Percentiles rank a stretch among this genome's conserved stretches.
Conservation (phyloP, 2,888 invertebrate species). For the Patella pellucida region DNA sequence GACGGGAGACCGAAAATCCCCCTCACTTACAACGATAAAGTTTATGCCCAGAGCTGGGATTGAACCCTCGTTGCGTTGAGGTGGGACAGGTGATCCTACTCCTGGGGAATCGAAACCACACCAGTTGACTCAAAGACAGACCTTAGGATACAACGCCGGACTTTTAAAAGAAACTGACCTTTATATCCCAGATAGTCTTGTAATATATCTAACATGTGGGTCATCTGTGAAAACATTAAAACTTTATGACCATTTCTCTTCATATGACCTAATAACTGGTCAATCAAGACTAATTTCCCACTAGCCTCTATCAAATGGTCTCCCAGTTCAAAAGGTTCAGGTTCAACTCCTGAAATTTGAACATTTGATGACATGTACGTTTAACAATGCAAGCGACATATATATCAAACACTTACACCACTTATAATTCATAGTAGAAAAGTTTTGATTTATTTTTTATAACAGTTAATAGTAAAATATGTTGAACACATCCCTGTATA, state of each 20-base stretch:
- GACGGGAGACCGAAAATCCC: no score
- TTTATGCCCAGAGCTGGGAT: no score
- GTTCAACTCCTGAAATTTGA: constrained; percentile 68
- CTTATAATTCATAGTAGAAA: neutral
- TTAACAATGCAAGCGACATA: neutral
- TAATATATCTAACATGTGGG: constrained; percentile 70
- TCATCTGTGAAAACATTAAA: constrained; percentile 72
- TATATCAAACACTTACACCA: neutral
- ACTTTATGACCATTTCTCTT: constrained; percentile 68
- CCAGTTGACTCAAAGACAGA: no score
- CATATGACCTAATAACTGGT: constrained; percentile 66
- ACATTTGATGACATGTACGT: neutral
- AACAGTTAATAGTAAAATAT: no score
- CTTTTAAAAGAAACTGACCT: constrained; percentile 46
- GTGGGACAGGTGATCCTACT: no score
- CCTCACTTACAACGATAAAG: no score
- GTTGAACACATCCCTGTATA: no score
- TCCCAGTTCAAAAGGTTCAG: constrained; percentile 72
- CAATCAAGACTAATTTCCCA: constrained; percentile 70
- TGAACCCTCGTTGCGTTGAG: no score
- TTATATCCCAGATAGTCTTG: constrained; percentile 71
- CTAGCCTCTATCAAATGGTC: constrained; percentile 72
- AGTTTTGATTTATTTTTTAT: neutral
- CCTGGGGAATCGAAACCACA: no score
- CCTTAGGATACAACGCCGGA: neutral